Conservation (phyloP, 1,140 invertebrate genomes). For the Drosophila serrata region DNA sequence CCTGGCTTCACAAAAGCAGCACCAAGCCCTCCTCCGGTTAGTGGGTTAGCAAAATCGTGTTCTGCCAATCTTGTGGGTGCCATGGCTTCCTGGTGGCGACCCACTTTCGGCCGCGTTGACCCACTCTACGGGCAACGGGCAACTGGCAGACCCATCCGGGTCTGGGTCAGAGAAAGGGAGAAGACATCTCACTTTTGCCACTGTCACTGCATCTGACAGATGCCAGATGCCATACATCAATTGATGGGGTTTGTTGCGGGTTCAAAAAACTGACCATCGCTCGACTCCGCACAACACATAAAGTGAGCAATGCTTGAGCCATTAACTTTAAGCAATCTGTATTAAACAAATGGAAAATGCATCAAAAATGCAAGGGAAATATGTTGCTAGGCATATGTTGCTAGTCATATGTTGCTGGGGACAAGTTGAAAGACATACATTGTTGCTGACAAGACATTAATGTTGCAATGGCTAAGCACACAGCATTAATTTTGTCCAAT, state of each 20-base stretch:
- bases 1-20: background rate
- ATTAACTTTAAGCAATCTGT: background rate
- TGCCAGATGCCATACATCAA: constrained; percentile 22
- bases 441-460: too few relatives aligned
- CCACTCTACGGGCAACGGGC: constrained; percentile 41
- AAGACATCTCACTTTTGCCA: constrained; percentile 69
- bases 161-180: constrained; percentile 80
- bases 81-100: constrained; percentile 16
- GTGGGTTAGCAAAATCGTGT: constrained; percentile 33
- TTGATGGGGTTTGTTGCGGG: constrained; percentile 20
- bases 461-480: too few relatives aligned
- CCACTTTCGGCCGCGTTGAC: constrained; percentile 44
- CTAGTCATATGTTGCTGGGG: too few relatives aligned
- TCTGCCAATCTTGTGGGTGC: constrained; percentile 40
- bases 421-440: too few relatives aligned
- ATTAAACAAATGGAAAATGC: background rate
- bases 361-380: background rate
- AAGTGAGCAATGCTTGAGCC: background rate
- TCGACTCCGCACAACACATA: background rate
- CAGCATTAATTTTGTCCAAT: too few relatives aligned
- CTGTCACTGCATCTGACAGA: constrained; percentile 31
- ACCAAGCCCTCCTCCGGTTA: constrained; percentile 8
- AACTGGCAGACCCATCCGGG: constrained; percentile 37
- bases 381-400: too few relatives aligned
- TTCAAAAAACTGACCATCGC: constrained; percentile 53